Base-by-base conservation (phyloP, 2,797 vertebrate species). In the Pagetopsis macropterus region DNA sequence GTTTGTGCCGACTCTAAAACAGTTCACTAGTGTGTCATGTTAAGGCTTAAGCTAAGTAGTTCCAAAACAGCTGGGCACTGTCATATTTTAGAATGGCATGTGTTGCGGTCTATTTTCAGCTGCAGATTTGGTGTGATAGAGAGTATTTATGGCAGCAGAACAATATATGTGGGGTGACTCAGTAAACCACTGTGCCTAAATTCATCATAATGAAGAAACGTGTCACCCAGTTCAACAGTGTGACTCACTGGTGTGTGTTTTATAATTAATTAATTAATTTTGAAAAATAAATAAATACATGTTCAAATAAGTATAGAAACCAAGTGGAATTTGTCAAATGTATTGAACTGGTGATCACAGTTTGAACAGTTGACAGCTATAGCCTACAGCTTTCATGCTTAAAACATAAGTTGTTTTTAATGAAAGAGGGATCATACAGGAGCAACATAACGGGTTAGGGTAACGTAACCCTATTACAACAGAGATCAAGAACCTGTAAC, bases 91-190 rank as follows among this genome's bases (percentile, higher is more conserved):
- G 7, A 43, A 59, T 31, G 9, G 15, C 31, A 62, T 68, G 67
- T 76, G 10, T 48, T 43, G 1, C 3, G 5, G 48, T 60, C 15
- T 80, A 60, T 70, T 80, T 69, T 54, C 27, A 37, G 55, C 31
- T 55, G 19, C 63, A 71, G 70, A 67, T 66, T 50, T 50, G 19
- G 17, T 76, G 41, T 50, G 52, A 15, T 43, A 3, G 51, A 66
- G 50, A 51, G 23, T 56, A 57, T 41, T 31, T 71, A 67, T 43
- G n/a, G 46, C 31, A 72, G 68, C 59, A 62, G 37, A 51, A 33
- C 33, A 4, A 19, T 69, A 46, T 48, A 11, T 61, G 58, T 48
- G 59, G 33, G 68, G 45, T 69, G 56, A 72, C 40, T 69, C n/a
- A 78, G 59, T 68, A 55, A 69, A 69, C 19, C 48, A 16, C 62